Conservation (phyloP, 2,113 vertebrate genomes). For the Recurvirostra avosetta region DNA sequence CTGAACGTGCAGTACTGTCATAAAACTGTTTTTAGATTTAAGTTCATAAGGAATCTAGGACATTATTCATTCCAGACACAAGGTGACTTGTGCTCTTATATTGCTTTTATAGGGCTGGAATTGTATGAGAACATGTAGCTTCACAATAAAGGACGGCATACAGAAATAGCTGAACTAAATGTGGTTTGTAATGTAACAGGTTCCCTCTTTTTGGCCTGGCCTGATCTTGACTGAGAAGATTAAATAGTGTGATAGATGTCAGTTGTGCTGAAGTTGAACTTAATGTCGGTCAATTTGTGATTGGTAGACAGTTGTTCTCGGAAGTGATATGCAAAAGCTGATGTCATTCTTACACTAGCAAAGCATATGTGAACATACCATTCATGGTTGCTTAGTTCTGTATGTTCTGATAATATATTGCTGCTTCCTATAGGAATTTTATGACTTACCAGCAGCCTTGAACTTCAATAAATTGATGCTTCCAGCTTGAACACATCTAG, state of each 20-base stretch:
- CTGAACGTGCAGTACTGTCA: not conserved
- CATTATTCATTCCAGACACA: not conserved
- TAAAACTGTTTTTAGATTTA: not conserved
- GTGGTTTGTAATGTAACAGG: not conserved
- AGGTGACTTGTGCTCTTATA: not conserved
- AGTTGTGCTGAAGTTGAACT: not conserved
- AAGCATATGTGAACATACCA: not conserved
- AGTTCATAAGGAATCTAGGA: not conserved
- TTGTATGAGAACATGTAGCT: not conserved
- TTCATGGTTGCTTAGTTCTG: not conserved
- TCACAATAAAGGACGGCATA: not conserved
- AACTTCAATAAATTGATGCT: not conserved
- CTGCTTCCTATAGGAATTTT: not conserved
- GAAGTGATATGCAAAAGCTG: not conserved
- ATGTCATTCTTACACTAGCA: not conserved
- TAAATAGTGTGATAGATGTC: not conserved
- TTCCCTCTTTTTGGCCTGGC: not conserved
- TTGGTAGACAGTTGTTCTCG: not conserved
- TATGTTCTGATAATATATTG: not conserved
- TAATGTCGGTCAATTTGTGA: rapidly evolving
- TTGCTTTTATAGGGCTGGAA: not conserved
- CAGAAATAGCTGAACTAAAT: not conserved
- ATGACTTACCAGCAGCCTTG: not conserved
- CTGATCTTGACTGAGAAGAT: not conserved
- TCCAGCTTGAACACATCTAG: not conserved